Percentiles rank a stretch among this genome's conserved stretches.
Conservation (phyloP, 2,888 invertebrate species). For the Melanostoma scalare region DNA sequence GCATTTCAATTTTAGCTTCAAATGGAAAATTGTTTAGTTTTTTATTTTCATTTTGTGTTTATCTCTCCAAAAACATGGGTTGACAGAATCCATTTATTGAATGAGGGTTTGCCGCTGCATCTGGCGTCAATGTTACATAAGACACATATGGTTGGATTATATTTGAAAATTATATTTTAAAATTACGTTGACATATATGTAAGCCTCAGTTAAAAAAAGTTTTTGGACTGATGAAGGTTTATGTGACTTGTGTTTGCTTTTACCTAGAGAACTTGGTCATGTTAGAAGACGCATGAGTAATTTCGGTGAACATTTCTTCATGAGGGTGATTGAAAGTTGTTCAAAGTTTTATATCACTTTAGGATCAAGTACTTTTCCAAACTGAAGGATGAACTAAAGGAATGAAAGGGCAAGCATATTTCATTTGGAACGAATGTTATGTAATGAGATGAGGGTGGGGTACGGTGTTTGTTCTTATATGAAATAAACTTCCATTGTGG, state of each 20-base stretch:
- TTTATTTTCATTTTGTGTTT: slow-evolving; percentile 3
- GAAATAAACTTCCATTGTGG: no score
- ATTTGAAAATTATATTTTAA: slow-evolving; percentile 38
- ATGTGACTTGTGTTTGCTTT: slow-evolving; percentile 2
- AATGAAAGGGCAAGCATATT: slow-evolving; percentile 34
- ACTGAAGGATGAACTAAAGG: slow-evolving; percentile 22
- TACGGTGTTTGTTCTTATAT: no score
- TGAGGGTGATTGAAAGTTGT: slow-evolving; percentile 33
- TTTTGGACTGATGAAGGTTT: neutral
- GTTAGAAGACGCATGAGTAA: slow-evolving; percentile 30
- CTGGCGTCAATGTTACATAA: slow-evolving; percentile 39
- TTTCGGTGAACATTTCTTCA: slow-evolving; percentile 31
- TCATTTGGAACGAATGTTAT: slow-evolving; percentile 34
- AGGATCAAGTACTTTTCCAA: slow-evolving; percentile 38
- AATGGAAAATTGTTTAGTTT: slow-evolving; percentile 63
- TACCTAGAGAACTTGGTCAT: slow-evolving; percentile 39
- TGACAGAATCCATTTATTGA: slow-evolving; percentile 70
- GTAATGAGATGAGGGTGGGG: slow-evolving; percentile 3
- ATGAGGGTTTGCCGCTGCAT: slow-evolving; percentile 42
- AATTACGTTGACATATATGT: slow-evolving; percentile 25
- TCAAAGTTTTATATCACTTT: slow-evolving; percentile 40
- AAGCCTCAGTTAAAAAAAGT: slow-evolving; percentile 16
- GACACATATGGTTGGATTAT: slow-evolving; percentile 19
- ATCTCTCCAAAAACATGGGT: slow-evolving; percentile 22
- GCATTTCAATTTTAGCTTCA: slow-evolving; percentile 49